A percentile compares a stretch with the other conserved stretches of the same genome.
Conservation (phyloP, 2,888 invertebrate genomes). For the Synanthedon myopaeformis region DNA sequence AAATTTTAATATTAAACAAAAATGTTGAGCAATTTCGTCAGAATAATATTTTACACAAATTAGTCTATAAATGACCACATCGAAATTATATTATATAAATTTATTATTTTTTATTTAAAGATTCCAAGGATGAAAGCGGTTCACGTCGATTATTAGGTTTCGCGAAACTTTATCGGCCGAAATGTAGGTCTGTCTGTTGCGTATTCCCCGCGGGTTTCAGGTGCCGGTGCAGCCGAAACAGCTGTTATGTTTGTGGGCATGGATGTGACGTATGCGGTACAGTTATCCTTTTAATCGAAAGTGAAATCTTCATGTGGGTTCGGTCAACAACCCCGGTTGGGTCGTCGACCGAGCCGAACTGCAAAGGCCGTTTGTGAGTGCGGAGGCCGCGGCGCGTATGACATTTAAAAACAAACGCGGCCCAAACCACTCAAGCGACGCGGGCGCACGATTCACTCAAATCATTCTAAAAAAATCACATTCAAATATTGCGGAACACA, state of each 20-base stretch:
- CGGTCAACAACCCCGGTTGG: constrained; percentile 57
- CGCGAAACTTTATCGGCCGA: not conserved
- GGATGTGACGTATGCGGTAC: constrained; percentile 60
- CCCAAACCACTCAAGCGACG: not conserved
- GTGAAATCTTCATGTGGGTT: constrained; percentile 67
- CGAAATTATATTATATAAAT: not conserved
- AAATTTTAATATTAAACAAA: not conserved
- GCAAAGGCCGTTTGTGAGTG: constrained; percentile 69
- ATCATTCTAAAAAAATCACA: no score
- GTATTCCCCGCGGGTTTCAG: constrained; percentile 39
- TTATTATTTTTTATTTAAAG: not conserved
- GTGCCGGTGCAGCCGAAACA: constrained; percentile 20
- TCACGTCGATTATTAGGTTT: no score
- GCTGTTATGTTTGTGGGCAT: constrained; percentile 26
- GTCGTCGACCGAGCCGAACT: constrained; percentile 67
- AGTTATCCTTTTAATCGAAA: constrained; percentile 70
- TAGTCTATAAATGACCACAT: no score
- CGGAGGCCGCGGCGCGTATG: constrained; percentile 62
- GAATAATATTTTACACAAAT: no score
- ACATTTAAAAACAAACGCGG: constrained; percentile 35
- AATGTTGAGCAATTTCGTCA: no score
- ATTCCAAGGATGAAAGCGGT: no score
- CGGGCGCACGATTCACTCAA: not conserved
- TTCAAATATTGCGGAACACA: no score
- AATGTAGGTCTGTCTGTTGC: constrained; percentile 12